Evolutionary conservation across 2,113 vertebrate genomes (phyloP).

Genomic region (Morphnarchus princeps): DNA sequence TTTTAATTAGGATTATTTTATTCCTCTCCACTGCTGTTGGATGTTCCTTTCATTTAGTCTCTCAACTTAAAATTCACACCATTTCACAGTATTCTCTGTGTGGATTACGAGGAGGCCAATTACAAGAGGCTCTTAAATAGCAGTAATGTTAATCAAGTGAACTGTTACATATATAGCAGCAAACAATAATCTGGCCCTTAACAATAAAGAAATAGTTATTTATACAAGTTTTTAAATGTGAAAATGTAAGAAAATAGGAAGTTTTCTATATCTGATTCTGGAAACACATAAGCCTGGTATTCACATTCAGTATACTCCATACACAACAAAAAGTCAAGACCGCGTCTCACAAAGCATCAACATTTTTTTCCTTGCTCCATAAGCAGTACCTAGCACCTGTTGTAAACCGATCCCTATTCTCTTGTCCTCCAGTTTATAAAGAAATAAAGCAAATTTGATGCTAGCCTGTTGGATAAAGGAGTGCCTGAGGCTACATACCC

Average conservation of each 20-base stretch:
- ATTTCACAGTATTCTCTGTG: neutral
- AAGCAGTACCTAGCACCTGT: neutral
- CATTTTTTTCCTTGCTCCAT: neutral
- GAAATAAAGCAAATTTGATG: neutral
- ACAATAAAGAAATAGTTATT: neutral
- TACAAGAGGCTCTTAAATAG: neutral
- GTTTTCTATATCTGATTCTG: neutral
- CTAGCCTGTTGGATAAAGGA: neutral
- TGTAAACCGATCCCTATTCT: neutral
- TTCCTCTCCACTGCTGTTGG: neutral
- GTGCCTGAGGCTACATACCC: neutral
- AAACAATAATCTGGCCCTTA: neutral
- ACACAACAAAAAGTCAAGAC: neutral
- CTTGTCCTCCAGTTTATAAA: neutral
- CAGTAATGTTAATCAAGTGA: neutral
- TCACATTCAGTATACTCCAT: neutral
- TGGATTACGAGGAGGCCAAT: neutral
- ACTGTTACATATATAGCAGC: neutral
- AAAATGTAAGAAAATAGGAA: neutral
- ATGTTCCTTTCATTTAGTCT: neutral
- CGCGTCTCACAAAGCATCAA: neutral
- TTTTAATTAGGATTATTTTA: constrained; percentile 9
- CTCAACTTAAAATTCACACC: neutral
- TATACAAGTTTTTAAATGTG: neutral
- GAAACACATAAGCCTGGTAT: neutral